These are phyloP conservation scores for Ahaetulla prasina DNA, from an alignment of 2,113 vertebrate species.

Conservation along the genomic window DNA sequence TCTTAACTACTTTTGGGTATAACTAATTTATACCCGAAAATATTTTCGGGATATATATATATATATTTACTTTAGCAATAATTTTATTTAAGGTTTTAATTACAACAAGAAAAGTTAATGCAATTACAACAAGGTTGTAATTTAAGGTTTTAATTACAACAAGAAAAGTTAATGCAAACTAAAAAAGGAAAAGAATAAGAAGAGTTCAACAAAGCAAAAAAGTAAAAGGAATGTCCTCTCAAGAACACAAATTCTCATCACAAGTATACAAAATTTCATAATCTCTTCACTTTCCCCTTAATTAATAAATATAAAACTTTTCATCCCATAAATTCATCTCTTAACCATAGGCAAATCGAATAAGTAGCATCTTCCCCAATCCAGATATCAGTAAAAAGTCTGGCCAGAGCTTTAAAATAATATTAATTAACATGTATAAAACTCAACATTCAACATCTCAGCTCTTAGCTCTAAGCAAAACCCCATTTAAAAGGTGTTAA, in stretches of 20 bases:
- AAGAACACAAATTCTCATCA: neutral
- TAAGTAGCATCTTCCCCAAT: neutral
- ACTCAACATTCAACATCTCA: neutral
- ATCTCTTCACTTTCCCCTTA: neutral
- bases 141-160: neutral
- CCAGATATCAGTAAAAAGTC: neutral
- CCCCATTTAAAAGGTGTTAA: neutral
- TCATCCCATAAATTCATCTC: neutral
- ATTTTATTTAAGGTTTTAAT: neutral
- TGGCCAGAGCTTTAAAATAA: neutral
- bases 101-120: neutral
- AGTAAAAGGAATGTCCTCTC: neutral
- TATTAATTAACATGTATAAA: neutral
- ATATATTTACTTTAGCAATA: neutral
- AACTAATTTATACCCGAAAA: neutral
- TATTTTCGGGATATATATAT: too few relatives aligned
- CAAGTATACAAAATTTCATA: neutral
- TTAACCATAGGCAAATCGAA: neutral
- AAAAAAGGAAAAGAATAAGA: neutral
- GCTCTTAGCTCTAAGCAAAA: neutral
- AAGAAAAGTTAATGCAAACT: neutral
- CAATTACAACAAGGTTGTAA: too few relatives aligned
- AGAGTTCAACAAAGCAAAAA: neutral
- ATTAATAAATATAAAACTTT: neutral
- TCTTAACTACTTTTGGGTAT: neutral